Evolutionary conservation across 2,797 vertebrate species (phyloP).

Genomic region (Trachops cirrhosus): DNA sequence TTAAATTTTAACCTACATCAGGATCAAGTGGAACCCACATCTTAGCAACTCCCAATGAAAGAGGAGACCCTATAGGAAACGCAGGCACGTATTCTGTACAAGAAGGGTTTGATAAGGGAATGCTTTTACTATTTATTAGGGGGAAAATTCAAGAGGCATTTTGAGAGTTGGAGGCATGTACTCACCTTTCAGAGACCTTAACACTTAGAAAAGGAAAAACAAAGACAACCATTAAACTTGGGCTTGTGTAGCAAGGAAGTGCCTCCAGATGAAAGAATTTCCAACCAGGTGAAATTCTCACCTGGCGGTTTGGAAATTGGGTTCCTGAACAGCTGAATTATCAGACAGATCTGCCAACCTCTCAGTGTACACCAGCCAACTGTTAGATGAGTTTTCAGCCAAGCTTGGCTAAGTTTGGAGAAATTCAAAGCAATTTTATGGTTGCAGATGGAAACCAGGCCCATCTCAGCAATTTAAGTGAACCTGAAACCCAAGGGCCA

Average conservation of each 20-base stretch:
- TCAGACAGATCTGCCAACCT: conserved; percentile 73
- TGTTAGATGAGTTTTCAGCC: conserved; percentile 68
- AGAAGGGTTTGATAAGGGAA: neutral
- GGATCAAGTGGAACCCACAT: neutral
- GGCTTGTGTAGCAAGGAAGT: neutral
- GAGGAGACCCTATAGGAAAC: neutral
- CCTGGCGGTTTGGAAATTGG: conserved; percentile 62
- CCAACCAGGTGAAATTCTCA: conserved; percentile 62
- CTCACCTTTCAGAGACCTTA: neutral
- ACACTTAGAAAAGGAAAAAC: neutral
- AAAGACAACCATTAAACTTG: neutral
- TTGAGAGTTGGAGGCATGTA: neutral
- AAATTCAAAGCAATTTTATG: conserved; percentile 79
- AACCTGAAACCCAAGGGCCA: conserved; percentile 73
- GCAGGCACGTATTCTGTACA: neutral
- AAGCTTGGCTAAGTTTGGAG: conserved; percentile 75
- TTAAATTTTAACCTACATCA: neutral
- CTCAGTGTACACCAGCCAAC: conserved; percentile 64
- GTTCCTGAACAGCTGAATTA: conserved; percentile 59
- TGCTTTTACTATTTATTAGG: neutral
- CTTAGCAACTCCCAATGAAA: neutral
- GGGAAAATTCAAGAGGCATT: neutral
- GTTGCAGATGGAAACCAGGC: conserved; percentile 76
- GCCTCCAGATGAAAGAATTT: neutral
- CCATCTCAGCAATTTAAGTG: conserved; percentile 66